Evolutionary conservation across 2,888 invertebrate species (phyloP).

Genomic region (Linnaemya tessellans): DNA sequence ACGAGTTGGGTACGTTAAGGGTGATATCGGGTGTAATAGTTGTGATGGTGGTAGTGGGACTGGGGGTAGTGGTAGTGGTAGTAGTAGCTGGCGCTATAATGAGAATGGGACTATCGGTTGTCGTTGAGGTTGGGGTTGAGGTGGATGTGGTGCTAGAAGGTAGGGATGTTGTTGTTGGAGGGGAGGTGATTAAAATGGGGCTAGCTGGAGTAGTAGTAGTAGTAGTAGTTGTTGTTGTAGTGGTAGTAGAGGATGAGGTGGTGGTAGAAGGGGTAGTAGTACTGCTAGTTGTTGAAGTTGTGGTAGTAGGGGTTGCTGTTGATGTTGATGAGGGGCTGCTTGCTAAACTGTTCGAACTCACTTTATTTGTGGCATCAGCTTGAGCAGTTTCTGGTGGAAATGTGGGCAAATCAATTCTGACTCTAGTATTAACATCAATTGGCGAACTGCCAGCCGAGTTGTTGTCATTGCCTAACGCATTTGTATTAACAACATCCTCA

Average conservation of each 20-base stretch:
- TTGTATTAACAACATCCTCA: conserved; percentile 60
- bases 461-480: conserved; percentile 77
- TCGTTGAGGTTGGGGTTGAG: conserved; percentile 61
- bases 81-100: conserved; percentile 52
- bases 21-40: conserved; percentile 40
- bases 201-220: conserved; percentile 59
- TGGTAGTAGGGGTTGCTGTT: conserved; percentile 61
- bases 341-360: conserved; percentile 76
- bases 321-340: conserved; percentile 63
- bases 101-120: conserved; percentile 60
- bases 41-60: conserved; percentile 23
- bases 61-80: conserved; percentile 33
- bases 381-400: conserved; percentile 84
- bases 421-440: conserved; percentile 83
- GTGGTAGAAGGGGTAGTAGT: conserved; percentile 63
- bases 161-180: conserved; percentile 43
- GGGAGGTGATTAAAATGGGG: conserved; percentile 58
- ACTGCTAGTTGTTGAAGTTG: conserved; percentile 64
- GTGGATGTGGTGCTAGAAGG: conserved; percentile 57
- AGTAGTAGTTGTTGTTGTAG: conserved; percentile 67
- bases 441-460: conserved; percentile 72
- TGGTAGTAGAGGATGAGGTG: conserved; percentile 62
- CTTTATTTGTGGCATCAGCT: conserved; percentile 74
- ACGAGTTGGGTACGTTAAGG: conserved; percentile 57
- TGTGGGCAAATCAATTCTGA: conserved; percentile 87